phyloP scores from a whole-genome alignment of 64 coral and sea anemone genomes.

The Montipora cactus region DNA sequence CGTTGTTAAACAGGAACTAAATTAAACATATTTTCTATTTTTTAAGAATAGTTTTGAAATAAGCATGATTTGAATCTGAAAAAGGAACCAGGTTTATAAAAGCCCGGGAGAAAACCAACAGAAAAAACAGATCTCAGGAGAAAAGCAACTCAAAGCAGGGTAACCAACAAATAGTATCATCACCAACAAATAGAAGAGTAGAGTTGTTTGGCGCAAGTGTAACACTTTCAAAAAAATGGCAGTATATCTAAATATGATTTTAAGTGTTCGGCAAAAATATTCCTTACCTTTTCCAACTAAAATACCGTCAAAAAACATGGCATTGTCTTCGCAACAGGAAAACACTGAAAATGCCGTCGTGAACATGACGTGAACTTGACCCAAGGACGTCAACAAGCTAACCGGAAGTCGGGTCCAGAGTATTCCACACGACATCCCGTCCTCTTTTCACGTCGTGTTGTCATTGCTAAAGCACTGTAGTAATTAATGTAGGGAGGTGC shows the following conservation, averaged over 20 bases:
- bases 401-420: too few relatives aligned
- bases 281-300: too few relatives aligned
- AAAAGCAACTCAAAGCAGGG: neutral
- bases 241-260: neutral
- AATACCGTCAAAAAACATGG: too few relatives aligned
- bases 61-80: neutral
- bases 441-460: too few relatives aligned
- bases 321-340: too few relatives aligned
- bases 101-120: neutral
- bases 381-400: too few relatives aligned
- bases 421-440: too few relatives aligned
- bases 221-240: neutral
- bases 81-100: neutral
- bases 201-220: neutral
- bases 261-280: neutral
- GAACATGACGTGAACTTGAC: too few relatives aligned
- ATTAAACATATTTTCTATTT: neutral
- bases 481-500: too few relatives aligned
- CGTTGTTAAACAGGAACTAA: neutral
- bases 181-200: neutral
- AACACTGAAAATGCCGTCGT: too few relatives aligned
- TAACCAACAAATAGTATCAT: neutral
- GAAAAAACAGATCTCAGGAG: neutral
- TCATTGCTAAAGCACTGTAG: too few relatives aligned
- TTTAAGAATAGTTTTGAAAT: neutral